These are phyloP conservation scores for Rhopilema esculentum DNA, from an alignment of 30 jellyfish, hydroid and myxozoan genomes.

Conservation along the genomic window DNA sequence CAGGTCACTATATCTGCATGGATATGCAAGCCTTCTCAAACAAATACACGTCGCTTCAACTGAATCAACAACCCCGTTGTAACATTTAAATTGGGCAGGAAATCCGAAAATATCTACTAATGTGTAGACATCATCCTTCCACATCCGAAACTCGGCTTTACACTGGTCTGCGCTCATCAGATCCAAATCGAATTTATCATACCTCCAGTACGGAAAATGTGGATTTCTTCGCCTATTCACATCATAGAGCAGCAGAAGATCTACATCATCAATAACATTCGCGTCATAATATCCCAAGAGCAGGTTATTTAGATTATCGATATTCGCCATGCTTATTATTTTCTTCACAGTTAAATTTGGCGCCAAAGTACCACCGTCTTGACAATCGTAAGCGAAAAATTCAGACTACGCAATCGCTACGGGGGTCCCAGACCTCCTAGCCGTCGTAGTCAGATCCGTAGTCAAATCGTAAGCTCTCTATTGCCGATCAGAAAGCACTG, in stretches of 20 bases:
- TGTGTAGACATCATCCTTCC: slow-evolving; percentile 5
- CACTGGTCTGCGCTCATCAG: slow-evolving; percentile 20
- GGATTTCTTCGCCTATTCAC: slow-evolving; percentile 2
- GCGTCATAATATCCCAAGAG: slow-evolving; percentile 22
- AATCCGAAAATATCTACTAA: background rate
- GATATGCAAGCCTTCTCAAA: slow-evolving; percentile 37
- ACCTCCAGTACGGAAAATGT: slow-evolving; percentile 38
- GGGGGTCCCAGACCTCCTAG: background rate
- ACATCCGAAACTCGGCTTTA: slow-evolving; percentile 19
- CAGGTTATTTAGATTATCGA: background rate
- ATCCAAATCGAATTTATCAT: slow-evolving; percentile 14
- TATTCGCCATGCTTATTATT: background rate
- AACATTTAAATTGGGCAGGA: slow-evolving; percentile 28
- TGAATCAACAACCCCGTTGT: slow-evolving; percentile 45
- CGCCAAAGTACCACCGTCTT: background rate
- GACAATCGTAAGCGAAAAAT: background rate
- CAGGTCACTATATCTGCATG: slow-evolving; percentile 27
- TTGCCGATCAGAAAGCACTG: too few relatives aligned
- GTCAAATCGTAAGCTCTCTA: background rate
- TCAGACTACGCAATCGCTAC: background rate
- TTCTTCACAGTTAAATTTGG: background rate
- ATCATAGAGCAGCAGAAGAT: slow-evolving; percentile 11
- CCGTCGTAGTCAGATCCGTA: background rate
- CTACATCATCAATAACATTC: slow-evolving; percentile 14
- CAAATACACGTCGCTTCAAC: slow-evolving; percentile 27